A percentile compares a stretch with the other conserved stretches of the same genome.
Evolutionary conservation across 1,140 invertebrate species (phyloP).

Genomic region (Heliconius eleuchia): DNA sequence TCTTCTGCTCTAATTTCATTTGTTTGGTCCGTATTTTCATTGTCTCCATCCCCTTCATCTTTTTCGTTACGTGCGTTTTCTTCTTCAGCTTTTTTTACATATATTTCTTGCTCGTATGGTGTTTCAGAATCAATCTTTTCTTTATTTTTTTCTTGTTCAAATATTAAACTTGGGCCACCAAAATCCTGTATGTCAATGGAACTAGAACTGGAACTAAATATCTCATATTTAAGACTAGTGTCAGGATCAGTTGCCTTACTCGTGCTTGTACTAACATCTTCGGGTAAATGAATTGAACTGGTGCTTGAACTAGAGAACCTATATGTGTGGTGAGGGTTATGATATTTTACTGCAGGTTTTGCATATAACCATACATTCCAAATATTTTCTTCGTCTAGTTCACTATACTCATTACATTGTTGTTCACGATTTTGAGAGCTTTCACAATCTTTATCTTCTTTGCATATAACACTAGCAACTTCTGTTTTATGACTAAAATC

Average conservation of each 20-base stretch:
- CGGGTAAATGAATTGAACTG: neutral
- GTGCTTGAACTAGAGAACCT: neutral
- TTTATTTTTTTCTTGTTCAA: neutral
- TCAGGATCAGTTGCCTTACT: slow-evolving; percentile 4
- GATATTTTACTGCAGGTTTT: neutral
- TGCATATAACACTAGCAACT: slow-evolving; percentile 15
- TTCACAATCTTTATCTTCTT: neutral
- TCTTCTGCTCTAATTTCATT: neutral
- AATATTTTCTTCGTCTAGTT: neutral
- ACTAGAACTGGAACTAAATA: slow-evolving; percentile 15
- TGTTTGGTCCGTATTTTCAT: neutral
- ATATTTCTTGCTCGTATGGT: neutral
- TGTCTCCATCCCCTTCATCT: neutral
- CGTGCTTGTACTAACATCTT: neutral
- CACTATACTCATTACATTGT: neutral
- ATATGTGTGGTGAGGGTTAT: neutral
- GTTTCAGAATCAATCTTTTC: neutral
- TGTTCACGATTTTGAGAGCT: neutral
- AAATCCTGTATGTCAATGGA: neutral
- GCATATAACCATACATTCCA: neutral
- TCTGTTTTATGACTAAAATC: neutral
- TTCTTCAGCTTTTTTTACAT: neutral
- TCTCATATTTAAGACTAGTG: neutral
- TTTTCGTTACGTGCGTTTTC: neutral
- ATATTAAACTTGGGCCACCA: neutral